Evolutionary conservation across 2,888 invertebrate genomes (phyloP), one percentile per base, ranked within the genome.

Genomic region (Drosophila rellima): DNA sequence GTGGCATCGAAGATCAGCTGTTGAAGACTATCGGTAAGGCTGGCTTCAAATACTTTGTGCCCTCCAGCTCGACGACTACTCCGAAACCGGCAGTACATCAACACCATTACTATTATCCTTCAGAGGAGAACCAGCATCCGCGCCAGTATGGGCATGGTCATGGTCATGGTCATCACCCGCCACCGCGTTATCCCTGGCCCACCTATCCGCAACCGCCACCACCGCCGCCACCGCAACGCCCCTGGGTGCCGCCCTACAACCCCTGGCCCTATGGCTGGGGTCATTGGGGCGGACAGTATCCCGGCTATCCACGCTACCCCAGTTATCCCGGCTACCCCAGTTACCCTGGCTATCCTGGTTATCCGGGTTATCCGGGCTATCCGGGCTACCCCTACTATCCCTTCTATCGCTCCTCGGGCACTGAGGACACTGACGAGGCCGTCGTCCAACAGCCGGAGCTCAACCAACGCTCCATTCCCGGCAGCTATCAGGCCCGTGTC

Each of bases 61-160:
- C 60, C 55, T 11, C 72, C 39, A 72, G 62, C 48, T 20, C 70
- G 54, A 59, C 67, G 65, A 72, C 70, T 57, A 63, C 72, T 31
- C 47, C 77, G 65, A 82, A 84, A 77, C 79, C 84, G 64, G 11
- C 70, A 55, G 73, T 76, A 67, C 63, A 76, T 56, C 75, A 83
- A 70, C 81, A 84, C 54, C 74, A 81, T 78, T 86, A 85, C 66
- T 86, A 85, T 78, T 82, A 84, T 86, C 45, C 71, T 66, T 39
- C 78, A 73, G 84, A 85, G 69, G 83, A 80, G 26, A 76, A 69
- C 51, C 78, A 74, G 54, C 82, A 76, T 54, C 69, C 79, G 17
- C 74, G 77, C 4, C 82, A 82, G 67, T 62, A 74, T 17, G n/a
- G n/a, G n/a, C 26, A 6, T 26, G 26, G 26, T 26, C n/a, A n/a